Evolutionary conservation across 2,888 invertebrate genomes (phyloP).

Genomic region (Fragum fragum): DNA sequence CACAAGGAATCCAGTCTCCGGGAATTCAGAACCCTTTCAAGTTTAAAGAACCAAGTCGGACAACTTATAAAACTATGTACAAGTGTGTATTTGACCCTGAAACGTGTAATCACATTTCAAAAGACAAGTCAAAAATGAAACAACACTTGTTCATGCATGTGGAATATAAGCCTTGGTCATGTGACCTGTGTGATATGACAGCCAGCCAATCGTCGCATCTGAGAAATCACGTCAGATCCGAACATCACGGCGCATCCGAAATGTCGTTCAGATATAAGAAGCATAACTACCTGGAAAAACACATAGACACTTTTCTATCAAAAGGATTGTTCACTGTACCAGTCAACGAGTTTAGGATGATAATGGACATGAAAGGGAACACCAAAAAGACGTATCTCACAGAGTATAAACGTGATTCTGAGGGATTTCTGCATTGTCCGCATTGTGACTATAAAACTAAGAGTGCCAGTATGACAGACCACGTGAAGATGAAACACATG

Average conservation of each 20-base stretch:
- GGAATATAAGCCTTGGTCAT: conserved; percentile 68
- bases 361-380: conserved; percentile 67
- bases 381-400: conserved; percentile 43
- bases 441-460: conserved; percentile 63
- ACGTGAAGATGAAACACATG: conserved; percentile 67
- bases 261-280: conserved; percentile 62
- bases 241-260: conserved; percentile 51
- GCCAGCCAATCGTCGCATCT: conserved; percentile 68
- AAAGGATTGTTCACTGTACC: conserved; percentile 67
- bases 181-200: conserved; percentile 65
- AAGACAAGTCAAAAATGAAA: conserved; percentile 70
- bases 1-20: neutral
- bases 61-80: conserved; percentile 66
- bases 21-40: neutral
- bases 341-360: conserved; percentile 58
- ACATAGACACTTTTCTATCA: conserved; percentile 60
- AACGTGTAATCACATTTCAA: conserved; percentile 66
- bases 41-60: conserved; percentile 51
- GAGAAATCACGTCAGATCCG: conserved; percentile 63
- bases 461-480: conserved; percentile 61
- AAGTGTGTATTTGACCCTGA: conserved; percentile 68
- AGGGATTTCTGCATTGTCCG: conserved; percentile 57
- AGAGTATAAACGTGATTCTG: conserved; percentile 45
- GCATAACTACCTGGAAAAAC: conserved; percentile 67
- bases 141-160: conserved; percentile 68